phyloP scores from a whole-genome alignment of 1,140 invertebrate species.

The Drosophila rufa region DNA sequence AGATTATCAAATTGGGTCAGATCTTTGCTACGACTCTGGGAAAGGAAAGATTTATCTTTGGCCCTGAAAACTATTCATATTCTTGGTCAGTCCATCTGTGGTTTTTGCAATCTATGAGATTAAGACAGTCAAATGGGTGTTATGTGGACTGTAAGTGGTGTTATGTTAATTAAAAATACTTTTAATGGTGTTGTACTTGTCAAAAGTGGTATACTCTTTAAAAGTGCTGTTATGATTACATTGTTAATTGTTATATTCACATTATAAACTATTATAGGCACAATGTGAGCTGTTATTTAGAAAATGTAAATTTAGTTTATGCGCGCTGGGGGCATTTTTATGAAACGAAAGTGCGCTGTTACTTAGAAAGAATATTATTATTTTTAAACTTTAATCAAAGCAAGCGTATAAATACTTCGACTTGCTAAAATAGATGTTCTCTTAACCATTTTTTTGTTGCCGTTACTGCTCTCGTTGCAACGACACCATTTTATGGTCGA shows the following conservation, averaged over 20 bases:
- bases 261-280: not conserved
- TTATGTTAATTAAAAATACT: not conserved
- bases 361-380: too few species aligned
- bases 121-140: too few species aligned
- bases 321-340: too few species aligned
- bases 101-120: too few species aligned
- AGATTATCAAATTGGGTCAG: slow-evolving; percentile 9
- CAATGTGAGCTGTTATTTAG: not conserved
- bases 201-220: not conserved
- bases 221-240: not conserved
- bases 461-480: slow-evolving; percentile 48
- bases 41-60: not conserved
- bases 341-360: too few species aligned
- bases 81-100: not conserved
- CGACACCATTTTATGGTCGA: slow-evolving; percentile 73
- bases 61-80: too few species aligned
- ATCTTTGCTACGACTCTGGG: not conserved
- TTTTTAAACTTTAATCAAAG: not conserved
- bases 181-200: not conserved
- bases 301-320: too few species aligned
- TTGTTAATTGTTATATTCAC: not conserved
- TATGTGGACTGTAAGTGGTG: not conserved
- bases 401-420: not conserved
- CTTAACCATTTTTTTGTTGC: slow-evolving; percentile 16
- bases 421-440: not conserved